These are phyloP conservation scores for Myiothlypis chrysogaster DNA, from an alignment of 2,797 vertebrate species.

Conservation along the genomic window DNA sequence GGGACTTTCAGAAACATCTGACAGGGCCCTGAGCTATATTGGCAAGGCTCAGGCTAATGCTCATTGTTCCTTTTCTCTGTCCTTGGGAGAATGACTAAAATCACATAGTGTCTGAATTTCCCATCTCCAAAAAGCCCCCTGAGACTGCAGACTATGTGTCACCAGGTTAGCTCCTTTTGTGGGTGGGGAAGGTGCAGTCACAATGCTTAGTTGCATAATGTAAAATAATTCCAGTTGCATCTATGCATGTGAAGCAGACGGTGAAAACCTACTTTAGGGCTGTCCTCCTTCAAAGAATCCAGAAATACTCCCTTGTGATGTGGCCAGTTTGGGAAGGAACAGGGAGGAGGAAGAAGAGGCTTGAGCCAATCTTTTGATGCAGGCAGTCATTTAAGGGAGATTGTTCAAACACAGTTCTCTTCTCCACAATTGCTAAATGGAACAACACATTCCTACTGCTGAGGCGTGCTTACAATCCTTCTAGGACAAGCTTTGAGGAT, in stretches of 20 bases:
- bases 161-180: not conserved
- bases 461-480: not conserved
- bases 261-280: not conserved
- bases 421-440: not conserved
- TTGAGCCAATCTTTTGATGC: not conserved
- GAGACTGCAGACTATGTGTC: not conserved
- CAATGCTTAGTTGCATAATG: not conserved
- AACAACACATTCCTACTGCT: not conserved
- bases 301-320: fast-evolving
- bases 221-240: not conserved
- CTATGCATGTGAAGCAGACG: not conserved
- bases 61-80: not conserved
- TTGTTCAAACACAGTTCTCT: not conserved
- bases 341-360: not conserved
- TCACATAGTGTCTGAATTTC: not conserved
- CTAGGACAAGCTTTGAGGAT: not conserved
- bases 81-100: not conserved
- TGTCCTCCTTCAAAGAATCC: not conserved
- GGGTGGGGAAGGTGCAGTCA: not conserved
- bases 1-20: not conserved
- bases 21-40: not conserved
- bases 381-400: not conserved
- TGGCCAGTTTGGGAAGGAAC: not conserved
- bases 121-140: not conserved
- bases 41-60: not conserved